A percentile compares a stretch with the other conserved stretches of the same genome.
phyloP scores from a whole-genome alignment of 2,888 invertebrate species.

The Epirrhoe alternata region DNA sequence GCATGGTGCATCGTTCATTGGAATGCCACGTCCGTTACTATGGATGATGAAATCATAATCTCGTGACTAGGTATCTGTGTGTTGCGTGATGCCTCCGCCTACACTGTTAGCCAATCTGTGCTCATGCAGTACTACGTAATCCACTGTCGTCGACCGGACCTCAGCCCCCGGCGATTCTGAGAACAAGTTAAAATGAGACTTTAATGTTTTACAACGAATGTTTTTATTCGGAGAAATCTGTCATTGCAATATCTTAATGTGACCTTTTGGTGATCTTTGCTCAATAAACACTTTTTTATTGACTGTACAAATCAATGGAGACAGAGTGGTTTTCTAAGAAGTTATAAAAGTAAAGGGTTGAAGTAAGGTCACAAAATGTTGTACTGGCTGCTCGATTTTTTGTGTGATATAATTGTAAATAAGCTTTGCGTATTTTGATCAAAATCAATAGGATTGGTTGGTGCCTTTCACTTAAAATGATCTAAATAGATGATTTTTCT shows the following conservation, averaged over 20 bases:
- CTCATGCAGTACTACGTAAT: slow-evolving; percentile 22
- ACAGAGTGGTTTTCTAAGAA: background rate
- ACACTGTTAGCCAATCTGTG: slow-evolving; percentile 30
- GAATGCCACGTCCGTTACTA: slow-evolving; percentile 21
- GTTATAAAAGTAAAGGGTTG: background rate
- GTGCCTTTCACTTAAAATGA: too few relatives aligned
- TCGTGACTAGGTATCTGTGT: slow-evolving; percentile 23
- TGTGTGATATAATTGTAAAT: background rate
- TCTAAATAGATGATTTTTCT: too few relatives aligned
- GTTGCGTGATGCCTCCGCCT: slow-evolving; percentile 32
- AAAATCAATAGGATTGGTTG: too few relatives aligned
- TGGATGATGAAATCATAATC: slow-evolving; percentile 32
- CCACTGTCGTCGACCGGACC: slow-evolving; percentile 31
- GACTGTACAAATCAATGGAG: slow-evolving; percentile 7
- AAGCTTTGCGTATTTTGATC: background rate
- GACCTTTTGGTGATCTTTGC: slow-evolving; percentile 34
- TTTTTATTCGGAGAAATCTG: slow-evolving; percentile 37
- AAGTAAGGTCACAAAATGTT: background rate
- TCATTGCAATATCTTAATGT: slow-evolving; percentile 33
- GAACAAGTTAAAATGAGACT: slow-evolving; percentile 30
- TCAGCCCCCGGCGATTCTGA: slow-evolving; percentile 27
- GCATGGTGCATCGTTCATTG: background rate
- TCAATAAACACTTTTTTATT: slow-evolving; percentile 17
- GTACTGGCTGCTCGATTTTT: background rate
- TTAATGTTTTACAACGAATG: slow-evolving; percentile 2